Evolutionary conservation across 1,140 invertebrate species (phyloP), one percentile per base, ranked within the genome.

Genomic region (Cyclargus thomasi): DNA sequence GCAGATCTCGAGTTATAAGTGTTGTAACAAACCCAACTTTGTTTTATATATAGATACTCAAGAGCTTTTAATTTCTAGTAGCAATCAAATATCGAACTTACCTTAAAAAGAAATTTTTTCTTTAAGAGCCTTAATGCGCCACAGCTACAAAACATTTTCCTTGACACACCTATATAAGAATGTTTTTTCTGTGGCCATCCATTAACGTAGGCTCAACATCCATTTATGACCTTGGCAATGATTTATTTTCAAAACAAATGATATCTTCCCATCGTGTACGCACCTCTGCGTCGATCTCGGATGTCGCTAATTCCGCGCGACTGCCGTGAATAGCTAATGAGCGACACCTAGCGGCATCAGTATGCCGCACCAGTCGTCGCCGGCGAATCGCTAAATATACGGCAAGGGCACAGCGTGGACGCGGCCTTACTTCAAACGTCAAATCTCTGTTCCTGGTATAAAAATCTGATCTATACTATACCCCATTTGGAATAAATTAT

Each of bases 321-420:
- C 68, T 78, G 79, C 72, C 62, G 70, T 71, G 86, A 85, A 88
- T 89, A 63, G 78, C 70, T 89, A 88, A 89, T 87, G 62, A 69
- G 39, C 70, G 22, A 63, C 71, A 71, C 67, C 74, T 73, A 78
- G 69, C 63, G 53, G 72, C 70, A 89, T 87, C 85, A 82, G 81
- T 87, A 89, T 89, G 80, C 85, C 67, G 72, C 76, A 80, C 67
- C 21, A 69, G 39, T 65, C 74, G 75, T 67, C 67, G 75, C 76
- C 79, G 78, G 78, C 85, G 81, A 85, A 87, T 82, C 84, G 85
- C 86, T 88, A 88, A 89, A 89, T 86, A 88, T 87, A 81, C 67
- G 69, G 70, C 84, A 83, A 86, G 83, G 84, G 78, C 86, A 79
- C 47, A 72, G 83, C 86, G 86, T 85, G 85, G 84, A 73, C 72